Evolutionary conservation across 2,888 invertebrate genomes (phyloP).

Genomic region (Axea sp.): DNA sequence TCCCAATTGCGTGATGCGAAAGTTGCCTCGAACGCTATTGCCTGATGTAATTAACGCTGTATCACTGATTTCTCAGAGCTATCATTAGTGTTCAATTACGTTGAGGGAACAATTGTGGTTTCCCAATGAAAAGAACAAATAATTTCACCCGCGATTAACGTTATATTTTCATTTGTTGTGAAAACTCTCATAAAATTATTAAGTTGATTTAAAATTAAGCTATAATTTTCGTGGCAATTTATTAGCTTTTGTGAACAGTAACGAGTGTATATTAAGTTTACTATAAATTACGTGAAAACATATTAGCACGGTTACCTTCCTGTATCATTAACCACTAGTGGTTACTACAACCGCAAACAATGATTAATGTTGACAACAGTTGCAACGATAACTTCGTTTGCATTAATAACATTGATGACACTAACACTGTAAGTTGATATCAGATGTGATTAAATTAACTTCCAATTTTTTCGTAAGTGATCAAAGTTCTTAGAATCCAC

Average conservation of each 20-base stretch:
- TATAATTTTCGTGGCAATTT: conserved; percentile 17
- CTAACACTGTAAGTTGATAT: conserved; percentile 21
- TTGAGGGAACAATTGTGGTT: no score
- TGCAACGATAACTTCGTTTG: conserved; percentile 45
- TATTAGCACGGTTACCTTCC: conserved; percentile 28
- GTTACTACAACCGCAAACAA: conserved; percentile 44
- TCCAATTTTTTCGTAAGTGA: no score
- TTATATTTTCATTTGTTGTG: conserved; percentile 6
- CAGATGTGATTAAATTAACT: no score
- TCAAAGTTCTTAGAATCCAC: no score
- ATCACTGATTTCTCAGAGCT: conserved; percentile 56
- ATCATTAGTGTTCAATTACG: conserved; percentile 40
- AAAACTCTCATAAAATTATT: conserved; percentile 1
- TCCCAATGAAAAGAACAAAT: conserved; percentile 10
- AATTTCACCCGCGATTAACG: conserved; percentile 16
- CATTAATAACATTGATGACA: conserved; percentile 55
- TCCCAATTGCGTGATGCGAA: no score
- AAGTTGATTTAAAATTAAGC: background rate
- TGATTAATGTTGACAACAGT: conserved; percentile 56
- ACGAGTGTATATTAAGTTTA: conserved; percentile 42
- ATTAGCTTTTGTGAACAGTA: conserved; percentile 25
- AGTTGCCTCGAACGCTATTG: no score
- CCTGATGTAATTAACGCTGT: conserved; percentile 44
- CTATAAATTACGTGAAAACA: conserved; percentile 42
- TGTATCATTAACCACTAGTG: conserved; percentile 49